phyloP scores from a whole-genome alignment of 2,888 invertebrate species.

The Apocheima hispidaria region DNA sequence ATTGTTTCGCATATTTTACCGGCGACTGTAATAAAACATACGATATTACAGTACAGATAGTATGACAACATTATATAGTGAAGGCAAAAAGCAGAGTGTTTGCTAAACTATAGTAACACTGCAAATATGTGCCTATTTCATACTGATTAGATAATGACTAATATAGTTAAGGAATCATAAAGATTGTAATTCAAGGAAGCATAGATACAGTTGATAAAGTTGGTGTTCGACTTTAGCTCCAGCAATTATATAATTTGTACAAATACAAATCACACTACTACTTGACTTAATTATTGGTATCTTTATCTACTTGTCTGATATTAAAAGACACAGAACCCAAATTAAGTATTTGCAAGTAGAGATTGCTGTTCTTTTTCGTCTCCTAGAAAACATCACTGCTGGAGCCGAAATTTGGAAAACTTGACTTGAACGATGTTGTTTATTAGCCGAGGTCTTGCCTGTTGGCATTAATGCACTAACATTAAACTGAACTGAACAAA shows the following conservation, averaged over 20 bases:
- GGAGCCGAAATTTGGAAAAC: too few relatives aligned
- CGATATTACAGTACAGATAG: slow-evolving; percentile 5
- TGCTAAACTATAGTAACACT: slow-evolving; percentile 61
- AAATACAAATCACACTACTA: slow-evolving; percentile 85
- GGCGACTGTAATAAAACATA: slow-evolving; percentile 11
- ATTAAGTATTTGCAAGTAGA: background rate
- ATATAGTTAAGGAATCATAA: slow-evolving; percentile 71
- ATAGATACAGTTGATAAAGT: slow-evolving; percentile 53
- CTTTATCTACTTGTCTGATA: slow-evolving; percentile 15
- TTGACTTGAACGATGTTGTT: too few relatives aligned
- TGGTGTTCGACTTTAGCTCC: slow-evolving; percentile 76
- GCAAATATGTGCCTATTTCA: slow-evolving; percentile 66
- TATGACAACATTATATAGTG: slow-evolving; percentile 1
- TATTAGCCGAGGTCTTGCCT: too few relatives aligned
- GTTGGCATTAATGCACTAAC: too few relatives aligned
- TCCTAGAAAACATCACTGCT: too few relatives aligned
- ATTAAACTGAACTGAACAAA: too few relatives aligned
- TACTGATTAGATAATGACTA: slow-evolving; percentile 81
- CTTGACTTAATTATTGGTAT: slow-evolving; percentile 56
- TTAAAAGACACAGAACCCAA: slow-evolving; percentile 2
- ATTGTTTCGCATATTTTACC: slow-evolving; percentile 10
- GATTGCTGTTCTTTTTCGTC: too few relatives aligned
- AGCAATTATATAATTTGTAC: slow-evolving; percentile 76
- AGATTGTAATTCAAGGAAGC: slow-evolving; percentile 74
- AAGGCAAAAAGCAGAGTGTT: slow-evolving; percentile 25